Base-by-base conservation (phyloP, 2,888 invertebrate species). In the Drosophila differens region DNA sequence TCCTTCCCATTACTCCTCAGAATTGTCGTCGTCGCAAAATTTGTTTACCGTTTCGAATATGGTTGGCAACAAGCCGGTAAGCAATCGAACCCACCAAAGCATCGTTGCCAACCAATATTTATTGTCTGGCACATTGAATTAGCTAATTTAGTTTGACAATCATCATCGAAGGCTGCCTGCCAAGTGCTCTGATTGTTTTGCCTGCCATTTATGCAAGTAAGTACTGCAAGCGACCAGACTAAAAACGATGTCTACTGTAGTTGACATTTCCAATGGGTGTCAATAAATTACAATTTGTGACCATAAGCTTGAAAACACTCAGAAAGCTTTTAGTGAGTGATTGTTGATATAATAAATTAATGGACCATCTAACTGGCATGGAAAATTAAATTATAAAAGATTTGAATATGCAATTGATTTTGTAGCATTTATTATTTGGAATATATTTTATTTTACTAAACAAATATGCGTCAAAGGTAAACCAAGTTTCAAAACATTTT, bases 71-170 rank as follows among this genome's bases (percentile, higher is more conserved):
- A 70, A 57, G 53, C 14, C 14, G 19, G 25, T 14, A 22, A 22
- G 53, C 37, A 28, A 37, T 6, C 37, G 28, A 69, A 59, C 32
- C 55, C 53, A 70, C 63, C 51, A 75, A 73, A 80, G 78, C 74
- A 76, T 68, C 58, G 63, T 53, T 83, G 85, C 74, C 85, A 74
- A 70, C 58, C 66, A 80, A 71, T 87, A 85, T 87, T 87, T 82
- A 80, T 84, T 74, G 82, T 59, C 71, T 65, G 60, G 28, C 68
- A 69, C 65, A 58, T 65, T 70, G 72, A 62, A 63, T 69, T 41
- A 59, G 58, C 61, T 61, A 62, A 71, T 76, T 70, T 66, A 64
- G 54, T 39, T 70, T 44, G 66, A 22, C 54, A 66, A 33, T n/a
- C 41, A 33, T 25, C 41, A 59, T 57, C 68, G 60, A 70, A 59